Percentiles rank a stretch among this genome's conserved stretches.
phyloP scores from a whole-genome alignment of 2,797 vertebrate genomes.

The Morus bassanus region DNA sequence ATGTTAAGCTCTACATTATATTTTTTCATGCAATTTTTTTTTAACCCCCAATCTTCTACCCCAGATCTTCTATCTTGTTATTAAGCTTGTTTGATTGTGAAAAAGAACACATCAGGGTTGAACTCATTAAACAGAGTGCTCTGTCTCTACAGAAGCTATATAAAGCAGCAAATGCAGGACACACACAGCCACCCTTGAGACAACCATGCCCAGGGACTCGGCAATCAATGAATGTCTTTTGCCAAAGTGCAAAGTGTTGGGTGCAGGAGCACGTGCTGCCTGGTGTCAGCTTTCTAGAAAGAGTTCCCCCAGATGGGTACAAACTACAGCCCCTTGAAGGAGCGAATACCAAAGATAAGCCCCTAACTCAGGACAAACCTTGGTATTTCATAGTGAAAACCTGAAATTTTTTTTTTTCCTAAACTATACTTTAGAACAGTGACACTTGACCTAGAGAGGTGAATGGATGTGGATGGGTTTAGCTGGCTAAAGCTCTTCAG shows the following conservation, averaged over 20 bases:
- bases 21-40: background rate
- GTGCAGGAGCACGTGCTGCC: background rate
- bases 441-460: background rate
- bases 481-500: background rate
- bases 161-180: background rate
- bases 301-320: background rate
- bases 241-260: background rate
- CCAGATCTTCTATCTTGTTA: background rate
- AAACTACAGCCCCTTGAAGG: background rate
- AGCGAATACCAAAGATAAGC: background rate
- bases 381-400: rapidly evolving
- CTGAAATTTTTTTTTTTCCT: background rate
- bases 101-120: background rate
- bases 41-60: background rate
- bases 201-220: background rate
- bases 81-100: background rate
- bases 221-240: background rate
- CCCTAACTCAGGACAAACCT: background rate
- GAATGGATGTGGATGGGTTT: background rate
- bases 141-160: background rate
- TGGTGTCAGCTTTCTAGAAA: background rate
- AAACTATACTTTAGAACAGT: background rate
- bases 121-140: background rate
- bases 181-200: background rate
- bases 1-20: background rate